These are phyloP conservation scores for Carlito syrichta DNA, from an alignment of 2,113 vertebrate genomes.

Conservation along the genomic window DNA sequence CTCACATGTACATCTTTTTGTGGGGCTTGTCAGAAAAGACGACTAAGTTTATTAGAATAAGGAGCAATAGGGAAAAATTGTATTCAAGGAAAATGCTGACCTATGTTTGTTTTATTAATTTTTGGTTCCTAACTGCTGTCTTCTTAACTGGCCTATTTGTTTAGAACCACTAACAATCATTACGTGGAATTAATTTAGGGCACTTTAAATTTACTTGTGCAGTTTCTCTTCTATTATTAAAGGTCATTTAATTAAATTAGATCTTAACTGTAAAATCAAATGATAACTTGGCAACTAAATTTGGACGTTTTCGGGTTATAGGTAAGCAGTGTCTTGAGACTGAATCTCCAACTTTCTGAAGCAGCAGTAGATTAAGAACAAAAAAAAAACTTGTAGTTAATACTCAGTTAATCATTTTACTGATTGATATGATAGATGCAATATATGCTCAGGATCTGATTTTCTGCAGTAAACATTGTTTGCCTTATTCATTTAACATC, in stretches of 20 bases:
- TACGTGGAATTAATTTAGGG: conserved; percentile 14
- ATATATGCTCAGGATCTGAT: neutral
- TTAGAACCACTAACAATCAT: neutral
- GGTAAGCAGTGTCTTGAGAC: neutral
- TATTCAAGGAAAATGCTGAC: neutral
- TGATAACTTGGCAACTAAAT: conserved; percentile 45
- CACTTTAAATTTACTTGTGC: conserved; percentile 55
- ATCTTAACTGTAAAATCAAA: conserved; percentile 56
- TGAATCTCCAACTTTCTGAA: neutral
- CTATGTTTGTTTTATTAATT: conserved; percentile 8
- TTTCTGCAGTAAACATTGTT: neutral
- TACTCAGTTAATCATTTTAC: neutral
- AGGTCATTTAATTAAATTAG: conserved; percentile 26
- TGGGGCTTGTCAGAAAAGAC: neutral
- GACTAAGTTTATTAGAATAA: neutral
- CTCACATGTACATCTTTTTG: neutral
- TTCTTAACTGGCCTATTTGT: neutral
- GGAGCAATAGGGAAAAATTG: neutral
- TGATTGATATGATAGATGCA: neutral
- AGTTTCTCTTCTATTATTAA: conserved; percentile 45
- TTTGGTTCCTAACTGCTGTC: neutral
- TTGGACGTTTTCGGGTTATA: neutral
- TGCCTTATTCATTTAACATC: neutral
- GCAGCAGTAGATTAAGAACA: neutral
- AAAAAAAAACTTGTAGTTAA: neutral